phyloP scores from a whole-genome alignment of 2,113 vertebrate genomes.

The Circaetus cinerascens region DNA sequence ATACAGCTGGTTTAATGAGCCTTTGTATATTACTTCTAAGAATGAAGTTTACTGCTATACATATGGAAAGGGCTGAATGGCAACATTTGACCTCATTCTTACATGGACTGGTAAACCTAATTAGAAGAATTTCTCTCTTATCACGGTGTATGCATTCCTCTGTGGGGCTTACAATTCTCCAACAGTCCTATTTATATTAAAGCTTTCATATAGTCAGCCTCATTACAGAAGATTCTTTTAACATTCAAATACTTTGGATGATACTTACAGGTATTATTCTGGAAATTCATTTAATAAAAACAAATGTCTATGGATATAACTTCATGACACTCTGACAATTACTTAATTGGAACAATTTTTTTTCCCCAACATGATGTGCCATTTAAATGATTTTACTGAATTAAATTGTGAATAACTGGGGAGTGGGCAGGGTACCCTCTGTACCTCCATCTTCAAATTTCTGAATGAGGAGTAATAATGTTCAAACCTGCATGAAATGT shows the following conservation, averaged over 20 bases:
- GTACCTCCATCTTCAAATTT: neutral
- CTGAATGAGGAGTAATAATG: neutral
- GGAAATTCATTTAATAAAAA: constrained; percentile 13
- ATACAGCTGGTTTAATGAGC: neutral
- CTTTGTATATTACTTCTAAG: neutral
- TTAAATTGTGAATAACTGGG: neutral
- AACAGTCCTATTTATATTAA: neutral
- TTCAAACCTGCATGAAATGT: neutral
- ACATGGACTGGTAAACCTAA: neutral
- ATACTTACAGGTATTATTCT: neutral
- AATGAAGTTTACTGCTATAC: neutral
- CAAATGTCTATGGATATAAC: neutral
- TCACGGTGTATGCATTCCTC: neutral
- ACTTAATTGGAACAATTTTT: neutral
- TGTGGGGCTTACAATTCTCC: neutral
- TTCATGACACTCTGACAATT: neutral
- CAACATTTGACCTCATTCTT: neutral
- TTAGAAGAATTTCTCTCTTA: neutral
- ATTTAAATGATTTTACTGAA: neutral
- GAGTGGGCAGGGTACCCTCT: neutral
- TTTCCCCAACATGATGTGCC: neutral
- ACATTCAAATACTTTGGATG: neutral
- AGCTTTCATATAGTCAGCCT: neutral
- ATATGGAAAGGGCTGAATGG: neutral
- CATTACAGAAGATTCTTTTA: neutral